Evolutionary conservation across 1,140 invertebrate species (phyloP), one percentile per base, ranked within the genome.

Genomic region (Octopus bimaculoides): DNA sequence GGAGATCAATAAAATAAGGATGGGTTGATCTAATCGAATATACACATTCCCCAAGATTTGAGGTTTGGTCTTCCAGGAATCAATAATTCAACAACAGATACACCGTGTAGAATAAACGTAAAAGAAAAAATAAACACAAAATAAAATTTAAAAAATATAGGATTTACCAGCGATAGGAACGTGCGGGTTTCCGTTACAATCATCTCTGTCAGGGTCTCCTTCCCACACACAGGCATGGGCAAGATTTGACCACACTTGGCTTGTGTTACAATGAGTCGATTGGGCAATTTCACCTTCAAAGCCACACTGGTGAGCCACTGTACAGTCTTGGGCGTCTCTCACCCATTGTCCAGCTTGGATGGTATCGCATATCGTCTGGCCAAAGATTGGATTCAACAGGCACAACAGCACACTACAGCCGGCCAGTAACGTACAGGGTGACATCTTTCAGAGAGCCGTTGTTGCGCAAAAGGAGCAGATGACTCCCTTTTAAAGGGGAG

Each of bases 191-290:
- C 84, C 84, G 77, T 85, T 85, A 69, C 84, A 85, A 75, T 85
- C 84, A 71, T 85, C 84, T 52, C 84, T 75, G 75, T 85, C 84
- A 20, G 84, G 84, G 76, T 85, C 84, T 79, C 82, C 82, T 74
- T 85, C 84, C 84, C 84, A 85, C 5, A 85, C 84, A 73, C 84
- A 85, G 75, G 84, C 80, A 52, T 80, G 81, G 8, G 84, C 84
- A 26, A 85, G 78, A 41, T 82, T 84, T 56, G 84, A 85, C 84
- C 84, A 85, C 26, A 85, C 81, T 54, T 85, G 84, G 54, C 80
- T 83, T 55, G 81, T 61, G 81, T 85, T 85, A 66, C 84, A 85
- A 12, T 77, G 77, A 17, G 83, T 76, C 5, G 83, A 83, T 73
- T 85, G 84, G 6, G 79, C 81, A 12, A 85, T 79, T 79, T 84